phyloP scores from a whole-genome alignment of 2,888 invertebrate species.

The Tetrapedia diversipes region DNA sequence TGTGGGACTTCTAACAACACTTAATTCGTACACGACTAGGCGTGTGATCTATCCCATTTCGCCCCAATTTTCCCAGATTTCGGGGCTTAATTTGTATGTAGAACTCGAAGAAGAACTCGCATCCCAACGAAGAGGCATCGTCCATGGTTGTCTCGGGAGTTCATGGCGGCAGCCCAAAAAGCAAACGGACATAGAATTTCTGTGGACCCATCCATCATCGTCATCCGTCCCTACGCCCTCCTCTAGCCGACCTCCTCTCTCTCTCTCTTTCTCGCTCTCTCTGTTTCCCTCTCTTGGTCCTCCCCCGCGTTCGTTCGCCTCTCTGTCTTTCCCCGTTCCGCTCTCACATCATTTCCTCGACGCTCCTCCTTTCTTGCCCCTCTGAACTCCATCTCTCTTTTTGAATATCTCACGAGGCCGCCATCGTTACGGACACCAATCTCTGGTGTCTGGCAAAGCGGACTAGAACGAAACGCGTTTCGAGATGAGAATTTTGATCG shows the following conservation, averaged over 20 bases:
- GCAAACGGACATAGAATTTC: slow-evolving; percentile 80
- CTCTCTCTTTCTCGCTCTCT: slow-evolving; percentile 48
- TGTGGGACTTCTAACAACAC: no score
- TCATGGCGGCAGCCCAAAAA: slow-evolving; percentile 80
- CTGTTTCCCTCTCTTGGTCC: no score
- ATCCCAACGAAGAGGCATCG: slow-evolving; percentile 57
- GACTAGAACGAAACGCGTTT: slow-evolving; percentile 65
- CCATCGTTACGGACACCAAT: slow-evolving; percentile 76
- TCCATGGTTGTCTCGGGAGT: slow-evolving; percentile 60
- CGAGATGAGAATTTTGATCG: slow-evolving; percentile 55
- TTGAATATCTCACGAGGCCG: slow-evolving; percentile 75
- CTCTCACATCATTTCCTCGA: slow-evolving; percentile 73
- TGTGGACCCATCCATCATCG: slow-evolving; percentile 82
- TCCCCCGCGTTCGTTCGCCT: slow-evolving; percentile 3
- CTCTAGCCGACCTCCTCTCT: slow-evolving; percentile 66
- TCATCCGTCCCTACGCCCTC: slow-evolving; percentile 78
- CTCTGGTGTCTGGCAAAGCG: slow-evolving; percentile 34
- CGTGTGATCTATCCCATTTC: slow-evolving; percentile 1
- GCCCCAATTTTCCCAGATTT: slow-evolving; percentile 36
- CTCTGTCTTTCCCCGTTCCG: slow-evolving; percentile 60
- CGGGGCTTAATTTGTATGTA: slow-evolving; percentile 33
- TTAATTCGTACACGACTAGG: neutral
- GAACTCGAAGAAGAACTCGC: slow-evolving; percentile 15
- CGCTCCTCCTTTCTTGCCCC: slow-evolving; percentile 73
- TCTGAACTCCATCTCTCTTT: slow-evolving; percentile 71